Evolutionary conservation across 2,113 vertebrate genomes (phyloP).

Genomic region (Sigmodon hispidus): DNA sequence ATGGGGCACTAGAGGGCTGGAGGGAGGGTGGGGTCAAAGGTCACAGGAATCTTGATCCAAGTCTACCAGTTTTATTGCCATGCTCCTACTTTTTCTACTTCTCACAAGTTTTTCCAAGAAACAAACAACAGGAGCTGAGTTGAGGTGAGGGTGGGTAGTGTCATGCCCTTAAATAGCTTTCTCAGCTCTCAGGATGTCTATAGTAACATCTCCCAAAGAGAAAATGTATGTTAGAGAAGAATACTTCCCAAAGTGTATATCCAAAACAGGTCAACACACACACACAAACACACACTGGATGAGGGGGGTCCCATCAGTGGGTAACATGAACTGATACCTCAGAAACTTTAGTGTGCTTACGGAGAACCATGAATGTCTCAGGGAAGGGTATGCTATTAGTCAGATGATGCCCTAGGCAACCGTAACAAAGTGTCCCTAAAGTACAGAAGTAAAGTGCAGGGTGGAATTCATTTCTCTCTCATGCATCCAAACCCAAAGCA

Average conservation of each 20-base stretch:
- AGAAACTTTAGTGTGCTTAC: neutral
- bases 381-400: neutral
- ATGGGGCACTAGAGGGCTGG: neutral
- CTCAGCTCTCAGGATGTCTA: neutral
- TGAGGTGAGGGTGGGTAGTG: neutral
- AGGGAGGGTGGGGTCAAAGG: neutral
- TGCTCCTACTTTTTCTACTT: neutral
- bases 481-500: neutral
- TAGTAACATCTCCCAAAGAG: neutral
- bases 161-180: neutral
- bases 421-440: neutral
- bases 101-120: slow-evolving; percentile 1
- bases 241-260: neutral
- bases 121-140: neutral
- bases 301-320: neutral
- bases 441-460: neutral
- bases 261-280: too few relatives aligned
- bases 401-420: neutral
- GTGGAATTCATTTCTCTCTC: neutral
- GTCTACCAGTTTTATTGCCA: neutral
- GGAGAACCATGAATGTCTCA: neutral
- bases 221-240: neutral
- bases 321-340: neutral
- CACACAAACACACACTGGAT: neutral
- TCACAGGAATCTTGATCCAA: neutral